These are phyloP conservation scores for Parnassius apollo DNA, from an alignment of 2,888 invertebrate species.

Conservation along the genomic window DNA sequence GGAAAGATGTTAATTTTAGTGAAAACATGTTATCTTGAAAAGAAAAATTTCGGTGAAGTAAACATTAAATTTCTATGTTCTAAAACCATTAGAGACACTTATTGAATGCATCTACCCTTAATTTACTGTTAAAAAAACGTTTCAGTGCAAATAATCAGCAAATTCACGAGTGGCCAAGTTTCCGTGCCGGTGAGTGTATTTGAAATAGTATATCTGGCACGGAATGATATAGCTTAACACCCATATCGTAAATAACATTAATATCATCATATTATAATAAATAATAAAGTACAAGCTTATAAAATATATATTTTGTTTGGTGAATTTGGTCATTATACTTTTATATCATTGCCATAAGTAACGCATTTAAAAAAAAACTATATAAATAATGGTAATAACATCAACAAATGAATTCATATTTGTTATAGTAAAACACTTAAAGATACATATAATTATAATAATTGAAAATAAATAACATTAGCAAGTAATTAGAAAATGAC, in stretches of 20 bases:
- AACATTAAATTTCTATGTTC: too few species aligned
- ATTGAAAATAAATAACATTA: constrained; percentile 14
- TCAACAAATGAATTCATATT: neutral
- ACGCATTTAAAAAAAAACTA: neutral
- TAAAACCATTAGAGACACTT: too few species aligned
- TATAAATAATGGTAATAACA: neutral
- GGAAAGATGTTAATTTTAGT: too few species aligned
- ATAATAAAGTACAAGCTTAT: constrained; percentile 4
- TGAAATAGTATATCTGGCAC: too few species aligned
- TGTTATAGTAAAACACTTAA: neutral
- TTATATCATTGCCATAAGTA: neutral
- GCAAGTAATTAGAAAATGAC: constrained; percentile 19
- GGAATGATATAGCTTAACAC: too few species aligned
- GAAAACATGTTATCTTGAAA: too few species aligned
- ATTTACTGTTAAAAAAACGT: too few species aligned
- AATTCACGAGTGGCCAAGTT: too few species aligned
- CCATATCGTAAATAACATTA: neutral
- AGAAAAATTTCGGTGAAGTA: too few species aligned
- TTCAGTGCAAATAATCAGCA: too few species aligned
- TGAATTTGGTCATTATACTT: constrained; percentile 3
- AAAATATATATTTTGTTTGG: constrained; percentile 2
- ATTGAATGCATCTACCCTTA: too few species aligned
- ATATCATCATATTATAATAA: neutral
- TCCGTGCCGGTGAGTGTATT: too few species aligned
- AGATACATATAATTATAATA: constrained; percentile 1